Conservation (phyloP, 2,113 vertebrate genomes). For the Anoura caudifer region DNA sequence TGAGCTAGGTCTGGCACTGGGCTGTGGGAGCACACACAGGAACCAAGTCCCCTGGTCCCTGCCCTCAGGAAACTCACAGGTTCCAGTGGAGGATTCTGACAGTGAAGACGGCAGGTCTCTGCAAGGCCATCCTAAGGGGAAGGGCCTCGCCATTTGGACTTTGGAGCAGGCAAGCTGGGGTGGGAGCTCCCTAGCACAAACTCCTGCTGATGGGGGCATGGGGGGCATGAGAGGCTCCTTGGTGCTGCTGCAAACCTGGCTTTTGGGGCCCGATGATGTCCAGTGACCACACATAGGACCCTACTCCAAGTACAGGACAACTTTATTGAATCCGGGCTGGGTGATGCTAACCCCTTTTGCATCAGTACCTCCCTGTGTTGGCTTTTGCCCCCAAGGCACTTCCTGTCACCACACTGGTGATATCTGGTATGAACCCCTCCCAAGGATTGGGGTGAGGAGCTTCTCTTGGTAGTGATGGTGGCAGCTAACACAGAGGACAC, state of each 20-base stretch:
- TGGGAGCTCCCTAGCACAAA: not conserved
- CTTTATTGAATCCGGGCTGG: conserved; percentile 52
- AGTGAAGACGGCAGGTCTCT: not conserved
- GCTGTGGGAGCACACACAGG: not conserved
- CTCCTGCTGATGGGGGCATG: too few species aligned
- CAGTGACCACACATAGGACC: conserved; percentile 1
- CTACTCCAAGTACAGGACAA: not conserved
- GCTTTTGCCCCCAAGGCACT: not conserved
- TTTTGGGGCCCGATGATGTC: not conserved
- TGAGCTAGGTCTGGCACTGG: too few species aligned
- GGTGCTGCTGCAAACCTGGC: not conserved
- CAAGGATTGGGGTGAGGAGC: not conserved
- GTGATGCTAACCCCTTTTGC: not conserved
- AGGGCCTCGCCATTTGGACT: not conserved
- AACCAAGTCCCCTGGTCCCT: not conserved
- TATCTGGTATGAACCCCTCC: not conserved
- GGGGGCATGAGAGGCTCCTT: not conserved
- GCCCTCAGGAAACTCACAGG: not conserved
- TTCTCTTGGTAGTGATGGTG: not conserved
- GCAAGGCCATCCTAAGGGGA: not conserved
- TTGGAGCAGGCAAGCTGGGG: not conserved
- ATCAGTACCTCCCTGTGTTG: not conserved
- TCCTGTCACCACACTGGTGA: not conserved
- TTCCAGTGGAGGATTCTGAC: not conserved
- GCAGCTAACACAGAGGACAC: not conserved